phyloP scores from a whole-genome alignment of 2,113 vertebrate genomes.

The Etheostoma spectabile region DNA sequence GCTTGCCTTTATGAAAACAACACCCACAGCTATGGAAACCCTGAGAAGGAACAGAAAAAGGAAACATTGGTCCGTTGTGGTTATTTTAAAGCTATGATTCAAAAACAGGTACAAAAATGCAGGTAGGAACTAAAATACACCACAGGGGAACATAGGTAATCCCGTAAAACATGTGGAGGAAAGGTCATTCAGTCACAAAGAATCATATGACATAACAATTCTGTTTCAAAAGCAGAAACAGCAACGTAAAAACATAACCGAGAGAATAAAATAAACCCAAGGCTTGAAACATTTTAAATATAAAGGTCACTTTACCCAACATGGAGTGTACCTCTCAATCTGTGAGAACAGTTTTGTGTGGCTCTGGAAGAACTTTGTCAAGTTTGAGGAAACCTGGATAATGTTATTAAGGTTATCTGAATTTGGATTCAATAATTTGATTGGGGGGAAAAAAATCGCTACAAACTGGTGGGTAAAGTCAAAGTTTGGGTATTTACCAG shows the following conservation, averaged over 20 bases:
- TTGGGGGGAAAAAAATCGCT: too few relatives aligned
- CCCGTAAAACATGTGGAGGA: background rate
- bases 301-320: background rate
- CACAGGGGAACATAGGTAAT: background rate
- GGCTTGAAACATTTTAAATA: background rate
- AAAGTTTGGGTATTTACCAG: background rate
- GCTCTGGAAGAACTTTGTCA: background rate
- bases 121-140: background rate
- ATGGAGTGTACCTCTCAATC: background rate
- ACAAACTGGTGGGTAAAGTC: background rate
- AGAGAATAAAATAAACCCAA: background rate
- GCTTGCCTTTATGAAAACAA: conserved; percentile 42
- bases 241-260: background rate
- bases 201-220: background rate
- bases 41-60: conserved; percentile 24
- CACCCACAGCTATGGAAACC: conserved; percentile 42
- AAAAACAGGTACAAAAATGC: background rate
- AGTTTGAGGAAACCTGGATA: background rate
- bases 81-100: conserved; percentile 5
- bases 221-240: background rate
- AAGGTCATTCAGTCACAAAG: background rate
- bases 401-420: background rate
- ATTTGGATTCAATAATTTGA: too few relatives aligned
- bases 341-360: background rate
- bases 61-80: conserved; percentile 20